Evolutionary conservation across 2,888 invertebrate genomes (phyloP), one percentile per base, ranked within the genome.

Genomic region (Emmelina monodactyla): DNA sequence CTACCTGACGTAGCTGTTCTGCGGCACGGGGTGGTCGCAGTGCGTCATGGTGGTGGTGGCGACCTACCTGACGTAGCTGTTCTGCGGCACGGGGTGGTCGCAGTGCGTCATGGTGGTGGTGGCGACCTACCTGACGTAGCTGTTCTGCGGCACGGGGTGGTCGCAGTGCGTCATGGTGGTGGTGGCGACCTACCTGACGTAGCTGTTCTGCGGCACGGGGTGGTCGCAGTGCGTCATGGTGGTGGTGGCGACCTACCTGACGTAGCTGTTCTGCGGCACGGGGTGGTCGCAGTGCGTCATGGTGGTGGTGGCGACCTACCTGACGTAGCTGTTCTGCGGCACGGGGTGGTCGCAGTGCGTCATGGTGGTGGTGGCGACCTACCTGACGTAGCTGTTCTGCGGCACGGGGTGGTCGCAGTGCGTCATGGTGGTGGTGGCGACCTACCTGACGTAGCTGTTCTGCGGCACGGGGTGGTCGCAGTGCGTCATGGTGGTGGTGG

Each of bases 21-120:
- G 92, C 1, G 96, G 96, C 10, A 97, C 94, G 38, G 92, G 75
- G 31, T 91, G 89, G 59, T 95, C 94, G n/a, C 88, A 89, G 42
- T 92, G 83, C 3, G 92, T 92, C 68, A 94, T 86, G 12, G 95
- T 95, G 10, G 97, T 97, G 1, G 96, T n/a, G 94, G 70, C 9
- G 5, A 19, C 19, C 9, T 5, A 19, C 19, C 19, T 19, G 19
- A 19, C 19, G 9, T 19, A 19, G 19, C 19, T 19, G 9, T 9
- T 19, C 19, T 19, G 19, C 19, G 19, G 9, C 9, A 19, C 19
- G 9, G 19, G 19, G 19, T 5, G 5, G 19, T 19, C 19, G 9
- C 5, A 6, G 19, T 19, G 19, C 19, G 19, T 19, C 19, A 19
- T 19, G 19, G 19, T 19, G 19, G 19, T 9, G 19, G 19, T n/a